Evolutionary conservation across 2,113 vertebrate species (phyloP).

Genomic region (Excalfactoria chinensis): DNA sequence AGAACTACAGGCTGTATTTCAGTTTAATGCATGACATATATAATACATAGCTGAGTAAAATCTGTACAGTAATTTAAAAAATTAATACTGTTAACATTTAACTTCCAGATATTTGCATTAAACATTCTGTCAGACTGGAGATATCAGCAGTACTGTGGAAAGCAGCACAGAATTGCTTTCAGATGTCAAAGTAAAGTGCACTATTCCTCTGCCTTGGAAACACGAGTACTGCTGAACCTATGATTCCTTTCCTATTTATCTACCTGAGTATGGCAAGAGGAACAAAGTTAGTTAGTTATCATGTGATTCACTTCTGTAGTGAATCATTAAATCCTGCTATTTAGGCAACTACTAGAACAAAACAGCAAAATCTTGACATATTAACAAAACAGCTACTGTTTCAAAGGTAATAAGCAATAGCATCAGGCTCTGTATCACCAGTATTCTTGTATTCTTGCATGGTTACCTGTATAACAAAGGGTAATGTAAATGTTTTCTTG

Average conservation of each 20-base stretch:
- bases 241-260: background rate
- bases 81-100: background rate
- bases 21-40: background rate
- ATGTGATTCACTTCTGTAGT: background rate
- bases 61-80: background rate
- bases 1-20: background rate
- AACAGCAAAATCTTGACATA: background rate
- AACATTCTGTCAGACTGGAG: background rate
- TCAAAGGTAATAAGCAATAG: background rate
- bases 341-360: background rate
- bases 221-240: rapidly evolving
- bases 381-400: background rate
- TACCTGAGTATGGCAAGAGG: background rate
- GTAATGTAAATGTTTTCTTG: background rate
- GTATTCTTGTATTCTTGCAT: background rate
- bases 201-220: rapidly evolving
- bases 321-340: background rate
- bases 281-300: background rate
- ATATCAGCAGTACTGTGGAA: background rate
- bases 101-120: background rate
- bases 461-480: background rate
- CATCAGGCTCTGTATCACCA: background rate
- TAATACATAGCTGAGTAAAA: background rate
- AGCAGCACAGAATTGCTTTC: background rate
- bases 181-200: background rate